These are phyloP conservation scores for Acipenser transmontanus DNA, from an alignment of 2,797 vertebrate species.

Conservation along the genomic window DNA sequence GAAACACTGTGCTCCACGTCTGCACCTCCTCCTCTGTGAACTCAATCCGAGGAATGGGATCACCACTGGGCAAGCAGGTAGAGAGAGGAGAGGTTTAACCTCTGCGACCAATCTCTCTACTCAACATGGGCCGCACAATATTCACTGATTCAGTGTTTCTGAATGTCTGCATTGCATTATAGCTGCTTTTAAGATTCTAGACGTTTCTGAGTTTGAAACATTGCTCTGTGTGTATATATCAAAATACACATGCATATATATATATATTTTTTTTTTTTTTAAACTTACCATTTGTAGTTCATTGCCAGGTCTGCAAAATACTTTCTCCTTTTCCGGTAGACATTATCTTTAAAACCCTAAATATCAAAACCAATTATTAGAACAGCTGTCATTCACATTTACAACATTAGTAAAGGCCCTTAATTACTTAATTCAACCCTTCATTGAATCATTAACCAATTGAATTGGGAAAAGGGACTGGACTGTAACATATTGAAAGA, in stretches of 20 bases:
- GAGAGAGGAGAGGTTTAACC: background rate
- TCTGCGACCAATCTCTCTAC: no score
- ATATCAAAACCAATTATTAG: background rate
- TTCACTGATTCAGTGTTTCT: no score
- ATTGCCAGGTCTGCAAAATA: constrained; percentile 90
- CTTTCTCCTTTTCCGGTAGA: constrained; percentile 85
- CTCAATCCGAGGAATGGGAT: constrained; percentile 84
- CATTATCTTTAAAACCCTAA: constrained; percentile 95
- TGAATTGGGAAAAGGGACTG: background rate
- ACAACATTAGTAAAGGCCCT: no score
- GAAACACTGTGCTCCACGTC: constrained; percentile 91
- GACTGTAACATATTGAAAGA: background rate
- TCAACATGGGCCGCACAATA: no score
- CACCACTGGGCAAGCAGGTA: constrained; percentile 60
- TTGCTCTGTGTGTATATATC: no score
- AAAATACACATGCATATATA: no score
- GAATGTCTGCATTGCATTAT: no score
- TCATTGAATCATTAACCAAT: background rate
- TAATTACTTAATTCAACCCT: background rate
- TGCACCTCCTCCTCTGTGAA: constrained; percentile 93
- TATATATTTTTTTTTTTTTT: no score
- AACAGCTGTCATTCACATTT: background rate
- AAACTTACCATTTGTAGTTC: constrained; percentile 88
- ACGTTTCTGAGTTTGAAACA: no score
- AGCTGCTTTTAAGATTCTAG: no score